Conservation (phyloP, 1,140 invertebrate genomes). For the Babylonia areolata region DNA sequence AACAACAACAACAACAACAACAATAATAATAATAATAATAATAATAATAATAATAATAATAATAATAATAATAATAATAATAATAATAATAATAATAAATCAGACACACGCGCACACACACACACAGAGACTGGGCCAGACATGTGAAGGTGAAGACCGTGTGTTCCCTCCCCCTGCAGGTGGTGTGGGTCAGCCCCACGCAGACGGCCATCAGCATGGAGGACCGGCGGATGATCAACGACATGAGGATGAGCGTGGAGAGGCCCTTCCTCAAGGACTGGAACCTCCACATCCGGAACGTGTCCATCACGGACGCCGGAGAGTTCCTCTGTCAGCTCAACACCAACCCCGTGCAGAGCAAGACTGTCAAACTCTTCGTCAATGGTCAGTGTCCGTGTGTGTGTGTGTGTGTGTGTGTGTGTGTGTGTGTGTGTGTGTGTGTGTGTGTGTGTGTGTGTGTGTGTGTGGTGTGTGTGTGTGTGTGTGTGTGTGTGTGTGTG, state of each 20-base stretch:
- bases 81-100: no score
- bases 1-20: no score
- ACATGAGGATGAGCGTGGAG: constrained; percentile 65
- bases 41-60: no score
- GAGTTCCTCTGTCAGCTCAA: constrained; percentile 67
- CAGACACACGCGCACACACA: no score
- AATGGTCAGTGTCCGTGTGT: constrained; percentile 54
- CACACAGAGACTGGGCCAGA: no score
- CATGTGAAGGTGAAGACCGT: no score
- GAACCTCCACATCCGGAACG: constrained; percentile 69
- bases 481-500: background rate
- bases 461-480: background rate
- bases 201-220: constrained; percentile 63
- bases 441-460: background rate
- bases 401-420: background rate
- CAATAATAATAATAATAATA: no score
- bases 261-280: constrained; percentile 61
- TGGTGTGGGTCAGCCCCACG: constrained; percentile 69
- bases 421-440: background rate
- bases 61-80: no score
- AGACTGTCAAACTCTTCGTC: constrained; percentile 60
- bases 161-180: constrained; percentile 49
- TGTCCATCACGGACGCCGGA: constrained; percentile 58
- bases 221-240: constrained; percentile 64
- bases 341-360: constrained; percentile 60